Evolutionary conservation across 1,140 invertebrate genomes (phyloP), one percentile per base, ranked within the genome.

Genomic region (Apolygus lucorum): DNA sequence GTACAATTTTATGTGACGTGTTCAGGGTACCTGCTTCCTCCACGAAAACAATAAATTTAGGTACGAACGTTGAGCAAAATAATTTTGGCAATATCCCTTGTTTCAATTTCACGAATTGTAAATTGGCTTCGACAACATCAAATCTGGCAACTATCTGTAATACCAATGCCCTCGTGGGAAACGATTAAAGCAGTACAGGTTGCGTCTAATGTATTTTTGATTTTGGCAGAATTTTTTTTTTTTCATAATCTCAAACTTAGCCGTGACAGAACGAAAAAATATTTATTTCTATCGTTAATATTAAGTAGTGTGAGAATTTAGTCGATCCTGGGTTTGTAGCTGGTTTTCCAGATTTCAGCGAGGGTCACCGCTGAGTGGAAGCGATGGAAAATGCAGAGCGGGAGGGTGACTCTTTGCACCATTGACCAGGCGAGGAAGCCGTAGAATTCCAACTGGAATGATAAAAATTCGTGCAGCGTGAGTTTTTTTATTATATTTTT

Each of bases 341-440:
- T 95, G 73, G 94, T 96, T 82, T 96, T 96, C 95, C 96, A 98
- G 71, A 98, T 96, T 81, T 98, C 95, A 73, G 95, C 95, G 71
- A 98, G 86, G 81, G 94, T 96, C 26, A 98, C 93, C 24, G 93
- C 92, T 29, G 94, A 96, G 81, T 98, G 95, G 87, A 98, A 98
- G 72, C 92, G 88, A 81, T 94, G 91, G 86, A 98, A 98, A 78
- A 98, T 97, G 83, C 93, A 93, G 63, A 98, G 86, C 11, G 96
- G 96, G 59, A 98, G 82, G 74, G 93, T 95, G 70, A 96, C 86
- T 73, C 93, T 90, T 77, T 95, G 92, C 26, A 99, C 90, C 71
- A 98, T 88, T 29, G 92, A 89, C 96, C 96, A 99, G 25, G 93
- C 88, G 63, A 96, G 85, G 78, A 91, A 92, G 27, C 94, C 94